Base-by-base conservation (phyloP, 2,113 vertebrate genomes). In the Ia io region DNA sequence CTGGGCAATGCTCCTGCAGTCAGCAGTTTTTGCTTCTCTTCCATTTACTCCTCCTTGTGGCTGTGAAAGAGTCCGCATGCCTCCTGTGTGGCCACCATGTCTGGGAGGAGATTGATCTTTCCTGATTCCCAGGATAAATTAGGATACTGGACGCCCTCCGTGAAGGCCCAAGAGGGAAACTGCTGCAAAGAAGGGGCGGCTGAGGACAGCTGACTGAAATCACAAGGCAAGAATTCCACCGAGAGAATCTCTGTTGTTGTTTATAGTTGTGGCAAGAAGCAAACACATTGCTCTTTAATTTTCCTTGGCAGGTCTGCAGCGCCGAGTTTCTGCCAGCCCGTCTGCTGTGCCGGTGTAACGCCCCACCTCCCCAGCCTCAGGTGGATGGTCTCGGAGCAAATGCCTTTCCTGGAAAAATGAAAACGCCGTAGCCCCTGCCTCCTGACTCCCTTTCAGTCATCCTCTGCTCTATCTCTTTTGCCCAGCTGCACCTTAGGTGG, bases 231-330 rank as follows among this genome's bases (percentile, higher is more conserved):
- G 91, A 95, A 74, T 93, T 96, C 95, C 76, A 93, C 71, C 22
- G 61, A 96, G 96, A 87, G 82, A 56, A 91, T 95, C 93, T 91
- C 67, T 86, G 88, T 69, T 94, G 84, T 51, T 96, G 93, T 89
- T 96, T 97, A 90, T 97, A 94, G 97, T 97, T 56, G 42, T 90
- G 97, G 89, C 94, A 86, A 97, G 97, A 93, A 97, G 93, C 98
- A 98, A 98, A 97, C 83, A 91, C 93, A 87, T 90, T 94, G 94
- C 96, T 97, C 86, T 97, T 90, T 97, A 91, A 97, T 98, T 98
- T 97, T 95, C 95, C 96, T 94, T 98, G 98, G 98, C 97, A 97
- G 73, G 59, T 80, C 82, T 93, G 42, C 0, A 3, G 85, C 16
- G 91, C 77, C 71, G 37, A 6, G 69, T 0, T 13, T 86, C 95